These are phyloP conservation scores for Trisateles emortualis DNA, from an alignment of 2,888 invertebrate genomes.

Conservation along the genomic window DNA sequence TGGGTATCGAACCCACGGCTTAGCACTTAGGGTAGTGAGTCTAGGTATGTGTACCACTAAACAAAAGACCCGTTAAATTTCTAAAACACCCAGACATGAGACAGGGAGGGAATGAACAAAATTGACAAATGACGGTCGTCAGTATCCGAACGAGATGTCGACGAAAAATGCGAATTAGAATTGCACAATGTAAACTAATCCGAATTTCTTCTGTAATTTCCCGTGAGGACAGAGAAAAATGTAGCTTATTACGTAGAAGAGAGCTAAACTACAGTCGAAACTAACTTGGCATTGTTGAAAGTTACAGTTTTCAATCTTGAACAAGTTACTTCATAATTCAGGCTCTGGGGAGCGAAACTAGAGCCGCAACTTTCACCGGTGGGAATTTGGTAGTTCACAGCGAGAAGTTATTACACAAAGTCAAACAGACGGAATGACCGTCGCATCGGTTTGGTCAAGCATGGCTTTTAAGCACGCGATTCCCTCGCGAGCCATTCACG, in stretches of 20 bases:
- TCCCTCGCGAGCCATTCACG: conserved; percentile 46
- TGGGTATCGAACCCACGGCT: no score
- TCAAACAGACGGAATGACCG: conserved; percentile 39
- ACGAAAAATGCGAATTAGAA: conserved; percentile 34
- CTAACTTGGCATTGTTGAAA: conserved; percentile 60
- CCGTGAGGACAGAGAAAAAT: conserved; percentile 64
- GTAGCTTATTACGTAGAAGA: conserved; percentile 57
- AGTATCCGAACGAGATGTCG: conserved; percentile 35
- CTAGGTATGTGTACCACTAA: no score
- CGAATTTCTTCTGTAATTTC: conserved; percentile 64
- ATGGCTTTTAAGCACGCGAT: conserved; percentile 54
- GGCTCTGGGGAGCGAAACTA: conserved; percentile 60
- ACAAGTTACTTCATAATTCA: conserved; percentile 76
- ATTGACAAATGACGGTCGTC: conserved; percentile 28
- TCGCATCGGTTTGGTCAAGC: conserved; percentile 20
- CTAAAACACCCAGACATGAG: background rate
- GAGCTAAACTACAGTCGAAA: conserved; percentile 54
- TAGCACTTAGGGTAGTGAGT: no score
- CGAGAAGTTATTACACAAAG: conserved; percentile 46
- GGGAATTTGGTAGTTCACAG: conserved; percentile 61
- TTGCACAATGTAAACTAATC: conserved; percentile 39
- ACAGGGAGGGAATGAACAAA: background rate
- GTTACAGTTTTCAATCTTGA: conserved; percentile 74
- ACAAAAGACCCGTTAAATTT: no score
- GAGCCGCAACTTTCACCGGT: conserved; percentile 55